phyloP scores from a whole-genome alignment of 1,140 invertebrate species.

The Agrilus planipennis region DNA sequence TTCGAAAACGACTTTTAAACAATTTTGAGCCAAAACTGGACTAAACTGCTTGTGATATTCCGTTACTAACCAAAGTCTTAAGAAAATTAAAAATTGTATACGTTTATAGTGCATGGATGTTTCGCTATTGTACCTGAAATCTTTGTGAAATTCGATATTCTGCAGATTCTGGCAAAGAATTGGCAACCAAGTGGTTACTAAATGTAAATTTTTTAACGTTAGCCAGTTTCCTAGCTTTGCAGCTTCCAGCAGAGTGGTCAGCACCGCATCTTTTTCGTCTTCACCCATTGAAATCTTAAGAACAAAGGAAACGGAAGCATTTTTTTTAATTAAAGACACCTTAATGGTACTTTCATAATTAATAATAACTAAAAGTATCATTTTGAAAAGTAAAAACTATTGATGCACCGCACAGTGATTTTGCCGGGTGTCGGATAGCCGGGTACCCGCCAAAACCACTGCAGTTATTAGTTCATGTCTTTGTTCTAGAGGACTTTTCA shows the following conservation, averaged over 20 bases:
- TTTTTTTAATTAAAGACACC: too few species aligned
- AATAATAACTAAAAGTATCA: too few species aligned
- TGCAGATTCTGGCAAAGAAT: slow-evolving; percentile 60
- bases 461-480: too few species aligned
- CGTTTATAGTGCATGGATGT: neutral
- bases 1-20: slow-evolving; percentile 76
- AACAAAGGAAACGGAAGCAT: too few species aligned
- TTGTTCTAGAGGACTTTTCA: too few species aligned
- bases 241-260: slow-evolving; percentile 37
- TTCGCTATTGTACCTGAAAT: slow-evolving; percentile 23
- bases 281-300: slow-evolving; percentile 34
- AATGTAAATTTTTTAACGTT: slow-evolving; percentile 79
- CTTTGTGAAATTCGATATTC: slow-evolving; percentile 41
- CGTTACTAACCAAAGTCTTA: slow-evolving; percentile 64
- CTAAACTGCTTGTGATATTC: slow-evolving; percentile 59
- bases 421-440: too few species aligned
- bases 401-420: too few species aligned
- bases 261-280: slow-evolving; percentile 46
- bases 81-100: slow-evolving; percentile 24
- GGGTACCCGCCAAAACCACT: too few species aligned
- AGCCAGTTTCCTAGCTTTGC: slow-evolving; percentile 46
- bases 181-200: slow-evolving; percentile 68
- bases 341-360: too few species aligned
- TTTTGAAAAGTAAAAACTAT: too few species aligned
- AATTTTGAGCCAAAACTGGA: slow-evolving; percentile 33